A percentile compares a stretch with the other conserved stretches of the same genome.
Evolutionary conservation across 2,888 invertebrate species (phyloP).

Genomic region (Caenorhabditis uteleia): DNA sequence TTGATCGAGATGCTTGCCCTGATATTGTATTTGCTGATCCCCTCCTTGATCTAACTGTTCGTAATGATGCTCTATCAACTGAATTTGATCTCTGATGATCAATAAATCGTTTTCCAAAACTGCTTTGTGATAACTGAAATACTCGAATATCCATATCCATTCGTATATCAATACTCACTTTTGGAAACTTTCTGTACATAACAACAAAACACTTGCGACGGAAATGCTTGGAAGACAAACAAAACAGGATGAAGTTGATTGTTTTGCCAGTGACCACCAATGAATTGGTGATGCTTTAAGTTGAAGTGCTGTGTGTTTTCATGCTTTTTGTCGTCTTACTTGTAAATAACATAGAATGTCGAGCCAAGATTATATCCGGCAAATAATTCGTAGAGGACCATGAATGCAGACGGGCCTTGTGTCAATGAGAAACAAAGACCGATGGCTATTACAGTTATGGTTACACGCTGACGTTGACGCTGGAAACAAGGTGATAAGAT

Average conservation of each 20-base stretch:
- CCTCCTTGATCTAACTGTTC: slow-evolving; percentile 42
- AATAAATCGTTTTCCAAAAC: slow-evolving; percentile 42
- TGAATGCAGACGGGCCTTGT: slow-evolving; percentile 68
- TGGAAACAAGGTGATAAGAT: slow-evolving; percentile 6
- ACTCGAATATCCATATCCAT: not conserved
- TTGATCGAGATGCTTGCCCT: slow-evolving; percentile 3
- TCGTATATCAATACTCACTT: slow-evolving; percentile 33
- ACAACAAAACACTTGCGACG: slow-evolving; percentile 59
- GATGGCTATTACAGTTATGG: slow-evolving; percentile 64
- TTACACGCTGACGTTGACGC: slow-evolving; percentile 54
- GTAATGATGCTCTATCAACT: slow-evolving; percentile 39
- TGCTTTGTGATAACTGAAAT: slow-evolving; percentile 50
- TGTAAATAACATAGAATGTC: slow-evolving; percentile 45
- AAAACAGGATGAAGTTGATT: slow-evolving; percentile 66
- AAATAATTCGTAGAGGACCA: slow-evolving; percentile 62
- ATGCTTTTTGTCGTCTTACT: slow-evolving; percentile 21
- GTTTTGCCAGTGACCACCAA: slow-evolving; percentile 67
- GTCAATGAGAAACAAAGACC: slow-evolving; percentile 65
- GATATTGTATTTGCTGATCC: slow-evolving; percentile 30
- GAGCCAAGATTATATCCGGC: slow-evolving; percentile 45
- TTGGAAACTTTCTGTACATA: slow-evolving; percentile 61
- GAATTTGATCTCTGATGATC: slow-evolving; percentile 34
- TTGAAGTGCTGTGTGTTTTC: too few species aligned
- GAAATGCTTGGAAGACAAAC: slow-evolving; percentile 66
- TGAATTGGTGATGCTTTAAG: slow-evolving; percentile 62